These are phyloP conservation scores for Hiodon alosoides DNA, from an alignment of 2,113 vertebrate species.

Conservation along the genomic window DNA sequence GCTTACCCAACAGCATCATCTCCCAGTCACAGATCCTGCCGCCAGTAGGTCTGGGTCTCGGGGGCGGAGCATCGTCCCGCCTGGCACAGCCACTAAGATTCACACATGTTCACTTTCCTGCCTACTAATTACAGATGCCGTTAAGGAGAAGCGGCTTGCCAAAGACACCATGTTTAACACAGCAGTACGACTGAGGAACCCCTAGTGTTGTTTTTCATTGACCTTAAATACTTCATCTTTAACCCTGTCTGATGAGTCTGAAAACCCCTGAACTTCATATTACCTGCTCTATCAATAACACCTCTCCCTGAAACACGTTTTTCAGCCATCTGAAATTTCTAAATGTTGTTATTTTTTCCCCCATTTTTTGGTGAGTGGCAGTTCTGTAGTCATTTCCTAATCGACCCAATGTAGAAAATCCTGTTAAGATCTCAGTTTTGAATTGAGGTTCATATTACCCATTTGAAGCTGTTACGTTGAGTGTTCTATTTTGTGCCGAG, in stretches of 20 bases:
- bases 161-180: neutral
- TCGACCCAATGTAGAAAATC: too few species aligned
- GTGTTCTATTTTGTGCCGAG: too few species aligned
- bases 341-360: too few species aligned
- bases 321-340: too few species aligned
- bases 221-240: neutral
- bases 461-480: too few species aligned
- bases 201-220: neutral
- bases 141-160: neutral
- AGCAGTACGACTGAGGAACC: neutral
- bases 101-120: neutral
- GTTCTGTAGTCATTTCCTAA: too few species aligned
- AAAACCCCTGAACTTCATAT: conserved; percentile 5
- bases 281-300: conserved; percentile 4
- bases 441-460: too few species aligned
- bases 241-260: neutral
- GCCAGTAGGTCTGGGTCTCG: conserved; percentile 56
- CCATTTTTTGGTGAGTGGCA: too few species aligned
- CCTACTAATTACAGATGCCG: too few species aligned
- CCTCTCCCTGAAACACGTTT: too few species aligned
- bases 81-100: neutral
- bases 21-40: conserved; percentile 84
- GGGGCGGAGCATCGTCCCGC: too few species aligned
- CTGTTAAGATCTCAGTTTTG: too few species aligned
- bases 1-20: conserved; percentile 76